Base-by-base conservation (phyloP, 35 echinoderm and acorn worm species). In the Eucidaris tribuloides region DNA sequence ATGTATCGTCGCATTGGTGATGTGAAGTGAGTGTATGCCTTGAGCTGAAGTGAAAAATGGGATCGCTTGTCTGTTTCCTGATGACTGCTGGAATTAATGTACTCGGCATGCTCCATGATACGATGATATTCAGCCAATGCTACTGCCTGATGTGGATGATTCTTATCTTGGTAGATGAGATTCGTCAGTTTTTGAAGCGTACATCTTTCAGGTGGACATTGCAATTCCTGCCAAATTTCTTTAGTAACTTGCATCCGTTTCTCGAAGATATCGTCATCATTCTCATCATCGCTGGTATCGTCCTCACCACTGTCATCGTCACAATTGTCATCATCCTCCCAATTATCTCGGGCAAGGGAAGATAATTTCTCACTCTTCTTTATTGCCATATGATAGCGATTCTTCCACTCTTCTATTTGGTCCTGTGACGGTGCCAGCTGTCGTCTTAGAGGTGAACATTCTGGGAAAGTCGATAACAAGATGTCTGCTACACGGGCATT, bases 1-100 rank as follows among this genome's bases (percentile, higher is more conserved):
- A 91, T 88, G 58, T 84, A 97, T 18, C 94, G 71, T 30, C 94
- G 86, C 11, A 97, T 97, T 17, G 94, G 94, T 60, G 94, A 97
- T 42, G 94, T 97, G 63, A 97, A 97, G 45, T 97, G 94, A 20
- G 89, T 91, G 56, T 97, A 97, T 18, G 76, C 64, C 6, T 79
- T 45, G 65, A 84, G 76, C 9, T 82, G 48, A 42, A 97, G 85
- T 17, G 94, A 92, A 43, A 80, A 86, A 58, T 97, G 94, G 13
- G 14, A 22, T 46, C 65, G 46, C 39, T 78, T 79, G 20, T 63
- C 43, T 40, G 22, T 34, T 17, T 22, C 58, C 33, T 50, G 57
- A 28, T 88, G 86, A 45, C 89, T 77, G 27, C 74, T 72, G 14
- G 90, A 85, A 48, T 81, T 71, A 17, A 86, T 71, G 59, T 97